These are phyloP conservation scores for Syngnathus typhle DNA, from an alignment of 2,113 vertebrate species.

Conservation along the genomic window DNA sequence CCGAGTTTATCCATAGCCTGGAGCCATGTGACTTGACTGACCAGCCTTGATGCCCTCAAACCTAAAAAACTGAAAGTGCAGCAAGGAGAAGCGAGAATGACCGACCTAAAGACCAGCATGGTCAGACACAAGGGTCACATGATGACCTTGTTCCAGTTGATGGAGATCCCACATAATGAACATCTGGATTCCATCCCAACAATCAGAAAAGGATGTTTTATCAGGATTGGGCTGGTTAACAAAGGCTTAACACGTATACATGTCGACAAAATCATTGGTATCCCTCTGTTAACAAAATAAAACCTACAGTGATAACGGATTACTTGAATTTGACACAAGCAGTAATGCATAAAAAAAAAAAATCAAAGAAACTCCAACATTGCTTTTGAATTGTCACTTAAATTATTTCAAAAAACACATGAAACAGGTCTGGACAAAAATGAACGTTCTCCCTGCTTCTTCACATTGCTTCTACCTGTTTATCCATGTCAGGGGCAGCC, in stretches of 20 bases:
- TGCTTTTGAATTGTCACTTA: no score
- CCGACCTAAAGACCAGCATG: slow-evolving; percentile 56
- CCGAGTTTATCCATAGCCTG: slow-evolving; percentile 63
- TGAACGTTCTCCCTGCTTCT: no score
- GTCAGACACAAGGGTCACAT: slow-evolving; percentile 41
- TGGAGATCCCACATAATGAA: slow-evolving; percentile 31
- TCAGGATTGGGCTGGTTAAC: slow-evolving; percentile 3
- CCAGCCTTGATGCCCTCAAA: slow-evolving; percentile 47
- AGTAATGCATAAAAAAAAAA: no score
- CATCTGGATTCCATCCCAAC: slow-evolving; percentile 42
- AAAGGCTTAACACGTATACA: background rate
- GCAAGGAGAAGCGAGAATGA: slow-evolving; percentile 25
- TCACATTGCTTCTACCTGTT: no score
- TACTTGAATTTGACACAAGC: no score
- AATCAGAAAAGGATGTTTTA: background rate
- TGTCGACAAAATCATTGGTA: background rate
- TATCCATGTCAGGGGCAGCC: no score
- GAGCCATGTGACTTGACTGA: slow-evolving; percentile 46
- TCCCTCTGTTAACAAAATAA: background rate
- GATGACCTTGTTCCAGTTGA: slow-evolving; percentile 24
- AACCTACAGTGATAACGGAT: background rate
- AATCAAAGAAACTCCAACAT: no score
- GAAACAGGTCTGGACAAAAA: no score
- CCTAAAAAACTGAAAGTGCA: slow-evolving; percentile 34
- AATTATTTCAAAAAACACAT: no score